Evolutionary conservation across 2,888 invertebrate genomes (phyloP), one percentile per base, ranked within the genome.

Genomic region (Elysia crispata): DNA sequence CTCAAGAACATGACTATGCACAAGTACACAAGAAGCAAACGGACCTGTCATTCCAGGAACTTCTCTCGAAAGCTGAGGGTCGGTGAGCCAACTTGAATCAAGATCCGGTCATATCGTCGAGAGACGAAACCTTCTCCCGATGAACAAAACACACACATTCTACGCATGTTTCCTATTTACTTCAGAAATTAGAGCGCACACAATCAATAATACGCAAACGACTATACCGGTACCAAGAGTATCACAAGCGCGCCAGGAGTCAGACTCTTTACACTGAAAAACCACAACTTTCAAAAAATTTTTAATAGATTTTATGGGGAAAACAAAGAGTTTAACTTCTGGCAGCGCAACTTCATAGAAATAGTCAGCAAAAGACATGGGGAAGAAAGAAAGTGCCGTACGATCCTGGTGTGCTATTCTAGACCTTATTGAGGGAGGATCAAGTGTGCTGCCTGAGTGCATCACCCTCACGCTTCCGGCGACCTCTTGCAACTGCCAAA

Each of bases 141-240:
- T n/a, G n/a, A n/a, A n/a, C 41, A 41, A 41, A 3, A 41, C 41
- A 41, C 41, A 41, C 41, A 41, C 41, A 41, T 41, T 41, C 11
- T 41, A 11, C 41, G 41, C 20, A 41, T 67, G 20, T 76, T 76
- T 50, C 66, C 64, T n/a, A 1, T 67, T 41, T 76, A 76, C 50
- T 30, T 30, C 13, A 5, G 50, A 6, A 3, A 66, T 49, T 50
- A 50, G 0, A 28, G n/a, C 41, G 41, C 11, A 6, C 41, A 41
- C 3, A 11, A 41, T 6, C 11, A 41, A 41, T 11, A 41, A 41
- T 41, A 41, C n/a, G n/a, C n/a, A n/a, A n/a, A n/a, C n/a, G n/a
- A n/a, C 41, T 41, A 41, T 11, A 11, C 3, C 41, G 3, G 11
- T 41, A 41, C 41, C 41, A 41, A 41, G 41, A 41, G 5, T 41